phyloP scores from a whole-genome alignment of 2,888 invertebrate species.

The Melitaea athalia region DNA sequence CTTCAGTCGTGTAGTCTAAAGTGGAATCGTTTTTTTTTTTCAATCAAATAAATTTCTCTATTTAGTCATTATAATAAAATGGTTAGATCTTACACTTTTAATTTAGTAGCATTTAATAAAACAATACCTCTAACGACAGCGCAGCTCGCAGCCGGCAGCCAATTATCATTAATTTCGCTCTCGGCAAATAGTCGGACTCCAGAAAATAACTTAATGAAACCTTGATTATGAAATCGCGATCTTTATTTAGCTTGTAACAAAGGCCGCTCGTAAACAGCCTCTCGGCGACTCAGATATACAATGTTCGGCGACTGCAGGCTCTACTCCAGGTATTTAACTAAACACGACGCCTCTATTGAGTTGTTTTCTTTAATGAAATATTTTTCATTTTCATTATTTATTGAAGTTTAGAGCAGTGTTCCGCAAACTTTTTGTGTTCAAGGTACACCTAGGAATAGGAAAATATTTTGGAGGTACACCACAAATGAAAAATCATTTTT shows the following conservation, averaged over 20 bases:
- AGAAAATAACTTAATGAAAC: constrained; percentile 30
- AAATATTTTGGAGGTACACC: too few relatives aligned
- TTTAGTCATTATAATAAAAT: not conserved
- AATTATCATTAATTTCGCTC: constrained; percentile 23
- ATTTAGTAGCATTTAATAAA: constrained; percentile 1
- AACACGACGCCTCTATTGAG: constrained; percentile 15
- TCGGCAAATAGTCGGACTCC: constrained; percentile 27
- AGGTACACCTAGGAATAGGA: too few relatives aligned
- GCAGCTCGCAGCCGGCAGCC: constrained; percentile 5
- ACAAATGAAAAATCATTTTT: too few relatives aligned
- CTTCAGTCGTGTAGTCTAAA: too few relatives aligned
- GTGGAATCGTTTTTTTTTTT: too few relatives aligned
- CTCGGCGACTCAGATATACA: constrained; percentile 19
- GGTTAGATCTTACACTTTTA: not conserved
- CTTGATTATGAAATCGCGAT: constrained; percentile 20
- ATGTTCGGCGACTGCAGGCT: constrained; percentile 22
- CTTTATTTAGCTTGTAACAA: constrained; percentile 13
- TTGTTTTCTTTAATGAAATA: constrained; percentile 10
- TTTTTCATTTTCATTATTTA: not conserved
- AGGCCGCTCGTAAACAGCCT: constrained; percentile 5
- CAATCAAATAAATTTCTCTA: not conserved
- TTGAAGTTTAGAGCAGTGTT: not conserved
- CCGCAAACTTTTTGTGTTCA: too few relatives aligned
- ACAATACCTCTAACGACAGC: not conserved
- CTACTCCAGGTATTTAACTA: constrained; percentile 13